Conservation (phyloP, 2,888 invertebrate species). For the Ramazzottius varieornatus region DNA sequence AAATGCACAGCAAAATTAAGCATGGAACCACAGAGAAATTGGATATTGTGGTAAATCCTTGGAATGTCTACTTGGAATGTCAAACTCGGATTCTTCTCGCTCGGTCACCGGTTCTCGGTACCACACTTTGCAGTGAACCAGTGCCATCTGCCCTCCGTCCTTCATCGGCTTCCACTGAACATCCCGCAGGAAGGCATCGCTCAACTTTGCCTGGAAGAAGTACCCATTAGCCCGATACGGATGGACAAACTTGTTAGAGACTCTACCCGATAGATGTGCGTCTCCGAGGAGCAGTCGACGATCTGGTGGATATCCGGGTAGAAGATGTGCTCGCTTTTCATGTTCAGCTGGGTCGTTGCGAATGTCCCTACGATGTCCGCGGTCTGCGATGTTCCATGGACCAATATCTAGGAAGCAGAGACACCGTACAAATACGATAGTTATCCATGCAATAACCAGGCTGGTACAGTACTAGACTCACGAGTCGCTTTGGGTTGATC, state of each 20-base stretch:
- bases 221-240: slow-evolving; percentile 1
- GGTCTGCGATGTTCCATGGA: slow-evolving; percentile 42
- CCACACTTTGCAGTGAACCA: not conserved
- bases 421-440: too few relatives aligned
- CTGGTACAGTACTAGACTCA: too few relatives aligned
- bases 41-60: not conserved
- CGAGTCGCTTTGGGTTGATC: slow-evolving; percentile 20
- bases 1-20: not conserved
- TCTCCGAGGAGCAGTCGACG: slow-evolving; percentile 86
- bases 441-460: too few relatives aligned
- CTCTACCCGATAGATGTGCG: slow-evolving; percentile 74
- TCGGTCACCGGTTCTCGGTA: slow-evolving; percentile 7
- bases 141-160: slow-evolving; percentile 8
- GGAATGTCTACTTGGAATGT: slow-evolving; percentile 6
- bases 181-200: slow-evolving; percentile 52
- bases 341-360: not conserved
- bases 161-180: not conserved
- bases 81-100: slow-evolving; percentile 11
- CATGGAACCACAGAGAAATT: too few relatives aligned
- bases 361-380: slow-evolving; percentile 38
- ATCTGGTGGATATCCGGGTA: slow-evolving; percentile 33
- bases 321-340: slow-evolving; percentile 16
- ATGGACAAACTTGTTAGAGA: slow-evolving; percentile 3
- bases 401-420: too few relatives aligned
- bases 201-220: slow-evolving; percentile 44